Percentiles rank a stretch among this genome's conserved stretches.
Evolutionary conservation across 2,797 vertebrate species (phyloP).

Genomic region (Zalophus californianus): DNA sequence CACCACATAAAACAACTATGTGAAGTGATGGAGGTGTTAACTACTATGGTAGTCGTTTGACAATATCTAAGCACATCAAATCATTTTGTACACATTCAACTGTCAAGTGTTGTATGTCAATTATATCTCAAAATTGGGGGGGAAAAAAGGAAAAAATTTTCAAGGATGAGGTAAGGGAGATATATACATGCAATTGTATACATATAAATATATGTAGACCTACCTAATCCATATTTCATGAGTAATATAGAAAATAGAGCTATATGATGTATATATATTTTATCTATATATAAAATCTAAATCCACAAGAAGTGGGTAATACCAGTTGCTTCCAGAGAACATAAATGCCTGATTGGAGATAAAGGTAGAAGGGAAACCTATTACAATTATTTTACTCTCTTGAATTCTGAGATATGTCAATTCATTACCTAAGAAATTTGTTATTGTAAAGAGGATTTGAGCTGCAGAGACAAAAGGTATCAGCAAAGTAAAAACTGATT

Average conservation of each 20-base stretch:
- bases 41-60: background rate
- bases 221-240: background rate
- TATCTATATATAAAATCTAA: background rate
- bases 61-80: background rate
- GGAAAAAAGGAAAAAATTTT: background rate
- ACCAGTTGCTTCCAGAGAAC: background rate
- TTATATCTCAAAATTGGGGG: background rate
- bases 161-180: background rate
- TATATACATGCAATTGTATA: background rate
- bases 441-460: background rate
- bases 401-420: background rate
- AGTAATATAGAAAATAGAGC: background rate
- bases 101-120: background rate
- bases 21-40: background rate
- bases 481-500: background rate
- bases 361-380: background rate
- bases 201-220: too few species aligned
- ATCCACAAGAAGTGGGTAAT: background rate
- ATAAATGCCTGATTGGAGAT: background rate
- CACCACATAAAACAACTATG: background rate
- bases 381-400: background rate
- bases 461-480: background rate
- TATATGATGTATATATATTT: background rate
- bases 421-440: background rate
- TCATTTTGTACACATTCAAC: background rate